phyloP scores from a whole-genome alignment of 2,113 vertebrate genomes.

The Chaenogobius annularis region DNA sequence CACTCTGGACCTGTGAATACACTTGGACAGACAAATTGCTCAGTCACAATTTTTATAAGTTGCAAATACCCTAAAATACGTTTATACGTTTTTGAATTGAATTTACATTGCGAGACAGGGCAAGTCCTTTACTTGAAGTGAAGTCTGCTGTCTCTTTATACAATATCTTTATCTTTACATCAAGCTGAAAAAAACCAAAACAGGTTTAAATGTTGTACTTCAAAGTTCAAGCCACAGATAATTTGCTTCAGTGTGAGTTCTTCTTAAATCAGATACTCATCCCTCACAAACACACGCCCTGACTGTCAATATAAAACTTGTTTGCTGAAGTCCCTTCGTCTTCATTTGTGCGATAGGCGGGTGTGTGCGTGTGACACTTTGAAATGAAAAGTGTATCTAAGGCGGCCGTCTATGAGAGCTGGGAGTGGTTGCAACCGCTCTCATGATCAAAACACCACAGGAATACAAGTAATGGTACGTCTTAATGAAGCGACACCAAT shows the following conservation, averaged over 20 bases:
- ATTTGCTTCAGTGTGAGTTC: constrained; percentile 14
- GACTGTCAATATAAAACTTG: constrained; percentile 1
- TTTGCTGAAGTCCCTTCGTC: constrained; percentile 53
- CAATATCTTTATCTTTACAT: neutral
- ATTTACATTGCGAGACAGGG: neutral
- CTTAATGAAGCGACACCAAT: constrained; percentile 72
- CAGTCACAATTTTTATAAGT: too few species aligned
- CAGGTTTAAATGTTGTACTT: neutral
- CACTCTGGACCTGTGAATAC: too few species aligned
- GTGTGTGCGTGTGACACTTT: constrained; percentile 60
- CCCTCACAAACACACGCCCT: neutral
- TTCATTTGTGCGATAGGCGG: constrained; percentile 68
- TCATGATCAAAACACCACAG: constrained; percentile 52
- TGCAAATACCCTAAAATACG: too few species aligned
- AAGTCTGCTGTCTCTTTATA: neutral
- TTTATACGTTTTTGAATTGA: too few species aligned
- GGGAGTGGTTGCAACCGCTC: constrained; percentile 66
- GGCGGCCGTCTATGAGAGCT: constrained; percentile 65
- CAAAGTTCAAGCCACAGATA: constrained; percentile 33
- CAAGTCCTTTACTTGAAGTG: neutral
- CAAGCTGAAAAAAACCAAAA: neutral
- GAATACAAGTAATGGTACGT: constrained; percentile 65
- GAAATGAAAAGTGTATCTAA: constrained; percentile 70
- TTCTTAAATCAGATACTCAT: neutral
- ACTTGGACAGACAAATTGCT: too few species aligned